Evolutionary conservation across 2,113 vertebrate species (phyloP).

Genomic region (Mus musculus): GRCm39 chr17:78459501-78460000

Average conservation of each 20-base stretch:
- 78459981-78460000: constrained; percentile 30
- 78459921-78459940: constrained; percentile 1
- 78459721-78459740: neutral
- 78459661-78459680: constrained; percentile 32
- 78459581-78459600: neutral
- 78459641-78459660: constrained; percentile 35
- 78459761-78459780: neutral
- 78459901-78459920: neutral
- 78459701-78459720: neutral
- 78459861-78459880: neutral
- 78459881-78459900: neutral
- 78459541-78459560: neutral
- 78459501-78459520: neutral
- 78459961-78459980: neutral
- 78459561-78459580: constrained; percentile 17
- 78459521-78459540: constrained; percentile 7
- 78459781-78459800: neutral
- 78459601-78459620: neutral
- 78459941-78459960: neutral
- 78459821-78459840: neutral
- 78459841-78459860: neutral
- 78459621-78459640: constrained; percentile 8
- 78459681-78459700: neutral
- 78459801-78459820: neutral
- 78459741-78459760: neutral